Base-by-base conservation (phyloP, 2,113 vertebrate genomes). In the Perognathus longimembris region DNA sequence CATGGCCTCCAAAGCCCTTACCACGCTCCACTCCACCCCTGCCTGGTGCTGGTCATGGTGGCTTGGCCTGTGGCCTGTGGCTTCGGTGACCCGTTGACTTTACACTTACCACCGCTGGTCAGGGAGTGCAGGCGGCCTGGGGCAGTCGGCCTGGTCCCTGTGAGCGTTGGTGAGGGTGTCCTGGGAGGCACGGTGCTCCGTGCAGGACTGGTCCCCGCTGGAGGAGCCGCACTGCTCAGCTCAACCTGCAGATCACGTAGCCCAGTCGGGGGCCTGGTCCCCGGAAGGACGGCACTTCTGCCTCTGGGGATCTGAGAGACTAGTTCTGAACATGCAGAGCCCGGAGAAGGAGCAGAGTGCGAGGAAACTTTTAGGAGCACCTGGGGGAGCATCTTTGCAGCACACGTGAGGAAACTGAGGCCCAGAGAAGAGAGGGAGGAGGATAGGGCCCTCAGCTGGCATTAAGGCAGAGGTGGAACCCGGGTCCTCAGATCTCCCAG, bases 21-120 rank as follows among this genome's bases (percentile, higher is more conserved):
- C 26, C 20, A 11, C 1, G 0, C 0, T 57, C 45, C 66, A 7
- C 3, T 17, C 10, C 7, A 18, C 32, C 6, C 28, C 3, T n/a
- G 40, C 28, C 21, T 21, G 14, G 34, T 22, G 18, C 63, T 18
- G 36, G 54, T 18, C 15, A 2, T 11, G 54, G 32, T 57, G 69
- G 7, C 2, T 15, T 9, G 2, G n/a, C 57, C 63, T 24, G 4
- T 28, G 54, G 61, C 32, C 61, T 21, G 0, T 28, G 42, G 22
- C 3, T 59, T 10, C 2, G 4, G 40, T 36, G 71, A 38, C 26
- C 14, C 10, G 20, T 42, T 73, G 66, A 61, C 57, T 7, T 1
- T 14, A 12, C 40, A 97, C 98, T 97, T 95, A 98, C 98, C 97
- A 40, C 97, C 96, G 1, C 76, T 67, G 0, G 97, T 97, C 24